Percentiles rank a stretch among this genome's conserved stretches.
Evolutionary conservation across 1,140 invertebrate genomes (phyloP).

Genomic region (Venturia canescens): DNA sequence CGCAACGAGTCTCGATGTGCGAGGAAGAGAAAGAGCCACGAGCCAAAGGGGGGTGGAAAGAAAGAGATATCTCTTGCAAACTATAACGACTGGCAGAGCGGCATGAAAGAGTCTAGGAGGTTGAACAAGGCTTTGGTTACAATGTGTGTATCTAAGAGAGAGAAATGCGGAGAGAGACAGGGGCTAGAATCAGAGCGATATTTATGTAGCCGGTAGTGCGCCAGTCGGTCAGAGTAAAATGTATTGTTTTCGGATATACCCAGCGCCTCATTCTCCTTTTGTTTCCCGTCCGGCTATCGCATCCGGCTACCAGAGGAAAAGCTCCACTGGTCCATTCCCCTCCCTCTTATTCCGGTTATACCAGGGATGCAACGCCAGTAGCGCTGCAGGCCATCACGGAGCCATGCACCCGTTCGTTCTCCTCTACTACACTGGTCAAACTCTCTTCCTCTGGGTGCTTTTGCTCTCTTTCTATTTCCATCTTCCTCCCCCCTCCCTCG

Average conservation of each 20-base stretch:
- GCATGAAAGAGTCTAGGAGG: background rate
- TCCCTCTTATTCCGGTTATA: conserved; percentile 22
- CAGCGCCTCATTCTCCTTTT: conserved; percentile 48
- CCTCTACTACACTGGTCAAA: conserved; percentile 33
- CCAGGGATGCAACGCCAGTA: conserved; percentile 34
- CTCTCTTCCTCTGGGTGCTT: background rate
- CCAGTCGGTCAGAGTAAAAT: conserved; percentile 49
- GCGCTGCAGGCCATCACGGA: conserved; percentile 29
- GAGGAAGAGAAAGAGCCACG: background rate
- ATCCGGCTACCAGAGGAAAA: conserved; percentile 40
- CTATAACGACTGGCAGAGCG: conserved; percentile 15
- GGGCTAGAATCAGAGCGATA: conserved; percentile 26
- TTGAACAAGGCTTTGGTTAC: conserved; percentile 14
- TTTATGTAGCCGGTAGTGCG: conserved; percentile 47
- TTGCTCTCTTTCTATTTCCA: background rate
- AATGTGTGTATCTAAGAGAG: background rate
- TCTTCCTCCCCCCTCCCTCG: too few species aligned
- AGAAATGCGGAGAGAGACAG: conserved; percentile 16
- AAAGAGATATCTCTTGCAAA: conserved; percentile 13
- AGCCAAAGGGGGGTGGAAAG: background rate
- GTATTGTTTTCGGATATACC: conserved; percentile 50
- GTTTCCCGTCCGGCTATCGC: conserved; percentile 47
- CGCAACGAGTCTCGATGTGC: background rate
- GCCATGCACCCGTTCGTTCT: conserved; percentile 21
- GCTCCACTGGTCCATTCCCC: conserved; percentile 25